Evolutionary conservation across 2,113 vertebrate genomes (phyloP).

Genomic region (Albula goreensis): DNA sequence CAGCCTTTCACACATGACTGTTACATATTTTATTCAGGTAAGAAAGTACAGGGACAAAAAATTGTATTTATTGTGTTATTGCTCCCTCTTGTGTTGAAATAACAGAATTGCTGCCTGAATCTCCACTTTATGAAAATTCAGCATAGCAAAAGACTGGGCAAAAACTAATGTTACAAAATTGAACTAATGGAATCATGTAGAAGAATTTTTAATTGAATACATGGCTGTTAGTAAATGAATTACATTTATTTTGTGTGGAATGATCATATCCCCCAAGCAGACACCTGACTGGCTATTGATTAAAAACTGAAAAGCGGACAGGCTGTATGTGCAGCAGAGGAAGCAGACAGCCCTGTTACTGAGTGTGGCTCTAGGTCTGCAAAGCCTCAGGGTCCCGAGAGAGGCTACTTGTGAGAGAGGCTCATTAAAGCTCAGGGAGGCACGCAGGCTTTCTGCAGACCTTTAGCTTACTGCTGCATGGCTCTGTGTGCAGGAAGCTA

Average conservation of each 20-base stretch:
- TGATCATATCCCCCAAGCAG: background rate
- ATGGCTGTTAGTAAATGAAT: background rate
- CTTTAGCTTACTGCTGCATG: background rate
- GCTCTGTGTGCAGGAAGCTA: background rate
- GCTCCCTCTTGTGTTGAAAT: constrained; percentile 3
- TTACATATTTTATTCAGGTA: background rate
- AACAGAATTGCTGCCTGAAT: background rate
- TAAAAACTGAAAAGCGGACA: background rate
- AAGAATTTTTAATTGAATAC: background rate
- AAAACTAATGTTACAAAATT: too few species aligned
- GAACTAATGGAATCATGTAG: too few species aligned
- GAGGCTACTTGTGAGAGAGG: background rate
- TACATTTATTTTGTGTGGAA: background rate
- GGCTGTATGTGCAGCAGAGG: background rate
- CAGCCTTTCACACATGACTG: background rate
- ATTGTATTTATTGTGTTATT: background rate
- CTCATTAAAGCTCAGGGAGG: background rate
- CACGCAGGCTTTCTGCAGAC: background rate
- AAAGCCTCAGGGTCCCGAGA: background rate
- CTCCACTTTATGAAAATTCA: too few species aligned
- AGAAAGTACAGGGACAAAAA: background rate
- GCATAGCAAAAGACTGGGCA: too few species aligned
- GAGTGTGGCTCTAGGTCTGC: background rate
- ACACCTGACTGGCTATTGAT: background rate
- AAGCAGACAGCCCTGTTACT: background rate